These are phyloP conservation scores for Pedicia rivosa DNA, from an alignment of 2,888 invertebrate genomes.

Conservation along the genomic window DNA sequence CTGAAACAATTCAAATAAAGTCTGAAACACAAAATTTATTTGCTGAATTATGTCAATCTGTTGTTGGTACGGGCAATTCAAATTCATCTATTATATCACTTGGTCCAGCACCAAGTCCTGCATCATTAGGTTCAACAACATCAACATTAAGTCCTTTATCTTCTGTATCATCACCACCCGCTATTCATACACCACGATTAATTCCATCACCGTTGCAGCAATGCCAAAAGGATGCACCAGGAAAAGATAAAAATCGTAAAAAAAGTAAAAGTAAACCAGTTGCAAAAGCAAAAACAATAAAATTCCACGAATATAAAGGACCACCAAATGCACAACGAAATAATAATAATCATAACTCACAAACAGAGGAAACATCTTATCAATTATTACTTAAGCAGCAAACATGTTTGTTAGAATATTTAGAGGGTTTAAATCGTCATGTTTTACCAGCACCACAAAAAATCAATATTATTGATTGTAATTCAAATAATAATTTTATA, in stretches of 20 bases:
- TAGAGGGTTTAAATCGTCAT: conserved; percentile 58
- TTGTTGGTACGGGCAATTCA: conserved; percentile 26
- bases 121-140: conserved; percentile 41
- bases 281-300: conserved; percentile 75
- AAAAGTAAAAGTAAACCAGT: conserved; percentile 66
- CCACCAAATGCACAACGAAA: conserved; percentile 73
- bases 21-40: conserved; percentile 32
- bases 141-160: conserved; percentile 52
- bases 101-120: conserved; percentile 31
- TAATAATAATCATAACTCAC: conserved; percentile 33
- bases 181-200: conserved; percentile 37
- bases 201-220: conserved; percentile 30
- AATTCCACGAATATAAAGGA: conserved; percentile 94
- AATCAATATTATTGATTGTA: conserved; percentile 24
- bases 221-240: conserved; percentile 38
- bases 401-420: conserved; percentile 70
- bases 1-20: conserved; percentile 20
- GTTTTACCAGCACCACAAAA: conserved; percentile 59
- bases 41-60: conserved; percentile 44
- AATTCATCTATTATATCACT: conserved; percentile 34
- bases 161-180: conserved; percentile 46
- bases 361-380: conserved; percentile 59
- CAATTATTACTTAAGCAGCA: conserved; percentile 87
- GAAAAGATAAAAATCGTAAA: conserved; percentile 67
- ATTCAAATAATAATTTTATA: conserved; percentile 15